phyloP scores from a whole-genome alignment of 1,140 invertebrate species.

The Agraylea sexmaculata region DNA sequence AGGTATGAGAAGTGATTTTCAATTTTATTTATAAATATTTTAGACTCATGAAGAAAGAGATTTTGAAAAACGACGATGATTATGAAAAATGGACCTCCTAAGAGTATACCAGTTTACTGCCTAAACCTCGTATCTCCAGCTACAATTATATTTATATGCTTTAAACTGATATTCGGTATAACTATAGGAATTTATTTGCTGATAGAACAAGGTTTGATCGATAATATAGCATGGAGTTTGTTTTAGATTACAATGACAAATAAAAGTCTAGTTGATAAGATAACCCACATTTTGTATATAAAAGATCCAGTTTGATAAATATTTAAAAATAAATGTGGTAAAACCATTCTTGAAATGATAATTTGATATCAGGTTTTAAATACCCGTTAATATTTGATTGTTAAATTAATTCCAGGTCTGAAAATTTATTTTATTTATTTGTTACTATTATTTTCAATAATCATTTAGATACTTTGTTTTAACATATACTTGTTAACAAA shows the following conservation, averaged over 20 bases:
- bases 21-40: slow-evolving; percentile 5
- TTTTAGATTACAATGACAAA: neutral
- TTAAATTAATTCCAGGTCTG: too few species aligned
- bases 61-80: slow-evolving; percentile 6
- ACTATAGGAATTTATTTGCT: slow-evolving; percentile 13
- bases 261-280: neutral
- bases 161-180: slow-evolving; percentile 9
- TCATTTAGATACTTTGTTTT: too few species aligned
- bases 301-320: neutral
- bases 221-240: neutral
- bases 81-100: slow-evolving; percentile 1
- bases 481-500: too few species aligned
- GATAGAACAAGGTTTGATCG: slow-evolving; percentile 10
- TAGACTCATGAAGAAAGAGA: neutral
- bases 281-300: neutral
- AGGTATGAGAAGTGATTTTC: too few species aligned
- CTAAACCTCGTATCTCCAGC: neutral
- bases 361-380: neutral
- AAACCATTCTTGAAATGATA: neutral
- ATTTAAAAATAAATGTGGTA: neutral
- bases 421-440: too few species aligned
- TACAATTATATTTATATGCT: slow-evolving; percentile 7
- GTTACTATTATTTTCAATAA: too few species aligned
- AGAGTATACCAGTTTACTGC: slow-evolving; percentile 13
- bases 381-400: neutral